Base-by-base conservation (phyloP, 2,797 vertebrate species). In the Thripadectes ignobilis region DNA sequence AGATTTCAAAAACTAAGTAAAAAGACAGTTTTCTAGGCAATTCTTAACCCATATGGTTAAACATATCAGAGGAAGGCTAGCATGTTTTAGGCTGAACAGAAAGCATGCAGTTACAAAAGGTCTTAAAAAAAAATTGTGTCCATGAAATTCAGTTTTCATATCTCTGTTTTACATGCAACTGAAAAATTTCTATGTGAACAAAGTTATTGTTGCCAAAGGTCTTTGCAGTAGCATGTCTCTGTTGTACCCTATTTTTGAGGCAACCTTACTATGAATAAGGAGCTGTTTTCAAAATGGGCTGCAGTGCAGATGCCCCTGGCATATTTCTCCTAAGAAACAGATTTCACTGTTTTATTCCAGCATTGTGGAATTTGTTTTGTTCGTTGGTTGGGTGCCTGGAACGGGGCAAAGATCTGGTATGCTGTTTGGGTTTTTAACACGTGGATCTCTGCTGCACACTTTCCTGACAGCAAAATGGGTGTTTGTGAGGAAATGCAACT, bases 161-260 rank as follows among this genome's bases (percentile, higher is more conserved):
- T 75, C 32, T 84, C 58, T 23, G 29, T 92, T 93, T 93, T 68
- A 86, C 46, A 88, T 48, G 66, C 36, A 92, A 96, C 84, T 68
- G 43, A 83, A 83, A 69, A 84, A 92, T 57, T 83, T 57, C 30
- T 59, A 14, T 65, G 30, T 39, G 76, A 95, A 91, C 6, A 9
- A 54, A 49, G 20, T 52, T 80, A 67, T 17, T 72, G 41, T 30
- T 85, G 59, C 52, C 39, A 69, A 76, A 82, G n/a, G 48, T 71
- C 66, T 86, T 57, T 81, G 77, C 39, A 87, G 77, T 7, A 52
- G 46, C 59, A 73, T 26, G 59, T 36, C 45, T 92, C 80, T 66
- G 27, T 30, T 66, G 59, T 73, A 36, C 38, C 52, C 55, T 21
- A 41, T 88, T 79, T 80, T 48, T 57, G 46, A 77, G 76, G 57